Conservation (phyloP, 1,140 invertebrate species). For the Trachymyrmex septentrionalis region DNA sequence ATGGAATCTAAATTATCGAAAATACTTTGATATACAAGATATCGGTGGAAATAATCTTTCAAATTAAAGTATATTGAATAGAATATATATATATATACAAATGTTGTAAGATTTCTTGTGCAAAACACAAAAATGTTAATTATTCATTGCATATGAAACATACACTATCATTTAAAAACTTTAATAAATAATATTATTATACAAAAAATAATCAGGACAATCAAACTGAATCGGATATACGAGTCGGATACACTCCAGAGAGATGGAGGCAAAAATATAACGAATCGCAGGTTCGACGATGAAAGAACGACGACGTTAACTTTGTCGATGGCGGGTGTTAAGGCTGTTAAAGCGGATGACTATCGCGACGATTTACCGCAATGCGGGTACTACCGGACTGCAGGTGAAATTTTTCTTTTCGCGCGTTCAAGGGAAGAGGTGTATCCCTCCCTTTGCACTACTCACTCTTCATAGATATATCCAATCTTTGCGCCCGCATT, state of each 20-base stretch:
- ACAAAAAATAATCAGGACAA: background rate
- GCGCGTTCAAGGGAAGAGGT: conserved; percentile 49
- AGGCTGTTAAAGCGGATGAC: conserved; percentile 26
- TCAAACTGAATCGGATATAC: background rate
- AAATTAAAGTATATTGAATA: background rate
- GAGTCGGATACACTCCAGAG: background rate
- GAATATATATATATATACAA: background rate
- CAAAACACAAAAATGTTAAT: background rate
- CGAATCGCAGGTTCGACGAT: no score
- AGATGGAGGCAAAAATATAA: background rate
- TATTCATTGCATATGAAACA: background rate
- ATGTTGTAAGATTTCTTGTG: background rate
- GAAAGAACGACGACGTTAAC: conserved; percentile 3
- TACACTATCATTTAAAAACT: no score
- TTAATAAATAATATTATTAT: no score
- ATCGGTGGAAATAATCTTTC: background rate
- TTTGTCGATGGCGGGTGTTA: background rate
- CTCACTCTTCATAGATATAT: conserved; percentile 68
- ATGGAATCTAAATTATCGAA: no score
- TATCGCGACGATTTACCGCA: conserved; percentile 66
- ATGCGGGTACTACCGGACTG: conserved; percentile 67
- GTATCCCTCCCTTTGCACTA: conserved; percentile 62
- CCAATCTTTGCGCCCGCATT: conserved; percentile 65
- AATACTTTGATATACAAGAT: background rate
- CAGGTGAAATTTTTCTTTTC: conserved; percentile 60